Evolutionary conservation across 2,888 invertebrate genomes (phyloP), one percentile per base, ranked within the genome.

Genomic region (Sipha maydis): DNA sequence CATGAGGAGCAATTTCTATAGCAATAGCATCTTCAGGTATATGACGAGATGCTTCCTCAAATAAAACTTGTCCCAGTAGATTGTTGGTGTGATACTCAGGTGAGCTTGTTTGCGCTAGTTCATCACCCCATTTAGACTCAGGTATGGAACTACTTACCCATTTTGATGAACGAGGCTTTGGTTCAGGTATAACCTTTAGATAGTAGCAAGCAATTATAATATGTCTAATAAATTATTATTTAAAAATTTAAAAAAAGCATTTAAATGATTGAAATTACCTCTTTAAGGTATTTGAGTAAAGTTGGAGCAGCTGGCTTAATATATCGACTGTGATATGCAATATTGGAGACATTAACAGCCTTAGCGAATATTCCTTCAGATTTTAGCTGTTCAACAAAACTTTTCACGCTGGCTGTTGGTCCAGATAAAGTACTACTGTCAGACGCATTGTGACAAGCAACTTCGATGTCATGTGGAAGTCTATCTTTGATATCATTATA

Each of bases 371-470:
- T 89, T 9, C 90, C 90, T 77, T 90, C 89, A 5, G 91, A 91
- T 91, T 93, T 92, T 19, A 94, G 91, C 89, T 93, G 90, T 85
- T 92, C 93, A 0, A 95, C 94, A 90, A 94, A 95, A 48, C 92
- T 92, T 83, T 92, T 92, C 92, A 95, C 75, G 79, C 94, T 93
- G 2, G 95, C 95, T 56, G 94, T 94, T 0, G 97, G 97, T 0
- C 98, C 98, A 1, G 98, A 97, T 90, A 98, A 95, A n/a, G 97
- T 98, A 85, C 96, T 95, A 76, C 96, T 97, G 90, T 97, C 96
- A 0, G 94, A 93, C 0, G 96, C 94, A 91, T 98, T 98, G 92
- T 97, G 97, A 91, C 97, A 98, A 0, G 98, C 97, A 2, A 97
- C 95, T 90, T 95, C 95, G 69, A 97, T 95, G 78, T 95, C 95